Conservation (phyloP, 2,113 vertebrate species). For the Coregonus clupeaformis region DNA sequence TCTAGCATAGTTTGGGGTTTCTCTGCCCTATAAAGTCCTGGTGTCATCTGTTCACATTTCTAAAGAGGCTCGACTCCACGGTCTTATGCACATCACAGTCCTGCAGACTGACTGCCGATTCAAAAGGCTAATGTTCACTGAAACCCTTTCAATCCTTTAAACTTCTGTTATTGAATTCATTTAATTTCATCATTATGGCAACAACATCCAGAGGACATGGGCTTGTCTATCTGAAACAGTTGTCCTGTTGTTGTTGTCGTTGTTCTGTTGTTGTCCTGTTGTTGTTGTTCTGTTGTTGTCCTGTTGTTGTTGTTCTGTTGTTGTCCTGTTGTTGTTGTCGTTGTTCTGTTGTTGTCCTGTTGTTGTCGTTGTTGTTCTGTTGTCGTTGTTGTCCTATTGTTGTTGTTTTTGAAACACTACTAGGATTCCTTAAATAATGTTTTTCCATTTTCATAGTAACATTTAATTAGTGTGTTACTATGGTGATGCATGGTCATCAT, state of each 20-base stretch:
- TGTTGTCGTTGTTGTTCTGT: neutral
- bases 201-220: too few relatives aligned
- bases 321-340: too few relatives aligned
- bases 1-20: slow-evolving; percentile 19
- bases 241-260: neutral
- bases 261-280: neutral
- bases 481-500: slow-evolving; percentile 52
- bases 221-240: neutral
- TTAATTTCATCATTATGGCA: neutral
- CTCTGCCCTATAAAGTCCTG: neutral
- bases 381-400: too few relatives aligned
- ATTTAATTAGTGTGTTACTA: slow-evolving; percentile 30
- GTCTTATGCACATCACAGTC: slow-evolving; percentile 39
- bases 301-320: too few relatives aligned
- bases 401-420: neutral
- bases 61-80: slow-evolving; percentile 14
- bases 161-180: neutral
- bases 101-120: slow-evolving; percentile 15
- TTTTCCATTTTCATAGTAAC: slow-evolving; percentile 15
- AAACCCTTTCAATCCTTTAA: neutral
- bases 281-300: neutral
- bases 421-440: neutral
- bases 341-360: too few relatives aligned
- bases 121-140: slow-evolving; percentile 19
- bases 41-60: neutral